phyloP scores from a whole-genome alignment of 2,888 invertebrate species.

The Creontiades dilutus region DNA sequence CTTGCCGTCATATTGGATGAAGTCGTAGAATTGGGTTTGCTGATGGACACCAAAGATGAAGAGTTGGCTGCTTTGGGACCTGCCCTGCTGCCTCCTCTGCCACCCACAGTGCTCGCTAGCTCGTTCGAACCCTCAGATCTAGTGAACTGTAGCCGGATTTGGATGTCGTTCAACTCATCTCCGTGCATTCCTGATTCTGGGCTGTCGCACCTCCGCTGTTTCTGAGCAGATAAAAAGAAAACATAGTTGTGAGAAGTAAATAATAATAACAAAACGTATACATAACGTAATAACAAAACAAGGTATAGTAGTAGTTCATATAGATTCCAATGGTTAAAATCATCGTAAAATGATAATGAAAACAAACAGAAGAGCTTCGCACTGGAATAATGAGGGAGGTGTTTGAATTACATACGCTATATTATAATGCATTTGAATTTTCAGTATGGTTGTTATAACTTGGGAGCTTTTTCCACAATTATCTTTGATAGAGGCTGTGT shows the following conservation, averaged over 20 bases:
- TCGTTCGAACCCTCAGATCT: slow-evolving; percentile 72
- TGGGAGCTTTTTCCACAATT: too few species aligned
- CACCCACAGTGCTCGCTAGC: slow-evolving; percentile 42
- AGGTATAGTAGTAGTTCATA: not conserved
- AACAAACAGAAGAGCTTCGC: too few species aligned
- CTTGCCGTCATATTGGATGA: slow-evolving; percentile 78
- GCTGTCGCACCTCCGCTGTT: slow-evolving; percentile 76
- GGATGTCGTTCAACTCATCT: slow-evolving; percentile 79
- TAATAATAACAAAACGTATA: not conserved
- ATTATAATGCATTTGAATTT: too few species aligned
- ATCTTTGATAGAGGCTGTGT: too few species aligned
- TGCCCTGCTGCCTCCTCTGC: slow-evolving; percentile 57
- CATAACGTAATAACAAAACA: too few species aligned
- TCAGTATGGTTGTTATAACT: too few species aligned
- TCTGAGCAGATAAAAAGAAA: slow-evolving; percentile 73
- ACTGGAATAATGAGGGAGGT: too few species aligned
- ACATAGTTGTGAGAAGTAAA: not conserved
- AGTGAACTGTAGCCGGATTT: slow-evolving; percentile 77
- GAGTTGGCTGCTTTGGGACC: slow-evolving; percentile 73
- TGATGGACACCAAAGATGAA: slow-evolving; percentile 76
- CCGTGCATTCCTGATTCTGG: slow-evolving; percentile 77
- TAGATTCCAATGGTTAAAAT: too few species aligned
- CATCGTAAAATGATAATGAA: too few species aligned
- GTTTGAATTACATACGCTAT: too few species aligned
- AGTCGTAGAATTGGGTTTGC: slow-evolving; percentile 77